Evolutionary conservation across 2,113 vertebrate species (phyloP).

Genomic region (Micromys minutus): DNA sequence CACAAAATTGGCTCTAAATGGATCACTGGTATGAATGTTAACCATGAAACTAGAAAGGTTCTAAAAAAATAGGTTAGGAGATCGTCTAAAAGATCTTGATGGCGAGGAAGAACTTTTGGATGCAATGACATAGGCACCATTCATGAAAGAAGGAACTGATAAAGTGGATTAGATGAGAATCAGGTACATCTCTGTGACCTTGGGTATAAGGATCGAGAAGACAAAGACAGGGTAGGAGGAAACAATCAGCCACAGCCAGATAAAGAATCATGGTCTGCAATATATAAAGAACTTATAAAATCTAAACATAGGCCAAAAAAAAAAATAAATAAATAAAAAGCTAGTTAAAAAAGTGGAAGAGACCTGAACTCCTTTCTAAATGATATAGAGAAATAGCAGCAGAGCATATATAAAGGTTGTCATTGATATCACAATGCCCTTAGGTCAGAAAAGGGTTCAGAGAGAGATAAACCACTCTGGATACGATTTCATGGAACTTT

Average conservation of each 20-base stretch:
- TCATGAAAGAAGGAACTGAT: not conserved
- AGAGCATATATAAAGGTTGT: not conserved
- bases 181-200: not conserved
- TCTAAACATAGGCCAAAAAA: not conserved
- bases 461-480: not conserved
- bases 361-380: not conserved
- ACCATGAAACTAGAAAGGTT: not conserved
- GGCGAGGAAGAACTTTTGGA: not conserved
- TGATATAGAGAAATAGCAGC: not conserved
- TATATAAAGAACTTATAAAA: slow-evolving; percentile 11
- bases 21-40: not conserved
- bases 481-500: not conserved
- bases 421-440: not conserved
- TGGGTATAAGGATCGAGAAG: not conserved
- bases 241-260: not conserved
- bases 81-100: not conserved
- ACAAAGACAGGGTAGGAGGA: not conserved
- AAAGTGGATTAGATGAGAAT: not conserved
- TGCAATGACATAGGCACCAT: not conserved
- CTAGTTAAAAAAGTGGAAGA: not conserved
- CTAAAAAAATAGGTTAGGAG: not conserved
- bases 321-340: too few species aligned
- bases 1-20: not conserved
- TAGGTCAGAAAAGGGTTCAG: not conserved
- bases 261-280: not conserved